Evolutionary conservation across 2,113 vertebrate species (phyloP), one percentile per base, ranked within the genome.

Genomic region (Stegastes partitus): DNA sequence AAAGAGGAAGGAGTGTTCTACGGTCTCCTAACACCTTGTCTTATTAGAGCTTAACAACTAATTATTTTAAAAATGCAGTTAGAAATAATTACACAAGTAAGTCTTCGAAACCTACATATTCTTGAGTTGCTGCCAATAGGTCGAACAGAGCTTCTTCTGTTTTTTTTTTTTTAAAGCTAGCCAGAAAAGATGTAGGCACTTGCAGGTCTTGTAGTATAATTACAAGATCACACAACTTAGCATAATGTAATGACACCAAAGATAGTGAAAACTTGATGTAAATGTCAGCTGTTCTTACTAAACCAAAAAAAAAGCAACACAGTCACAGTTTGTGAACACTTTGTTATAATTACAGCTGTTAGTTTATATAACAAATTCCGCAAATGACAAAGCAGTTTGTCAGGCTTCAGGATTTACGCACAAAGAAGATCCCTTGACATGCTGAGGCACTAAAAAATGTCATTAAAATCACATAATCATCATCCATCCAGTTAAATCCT

Each of bases 61-160:
- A 90, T 88, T 88, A 90, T 70, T 71, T 85, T 9, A 74, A 87
- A 69, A 83, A 79, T 81, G 42, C 68, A 89, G 81, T 86, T 86
- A 84, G 39, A 84, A 87, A 81, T 86, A 79, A 89, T 90, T 76
- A 81, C 66, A 61, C 74, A 81, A 87, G 81, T 78, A 77, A 64
- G 72, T 85, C 76, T 55, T 67, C 61, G 61, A 79, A 87, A 79
- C 68, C 25, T 72, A 50, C 28, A 85, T 81, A 44, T 69, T 63
- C 56, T 81, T 87, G 73, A 78, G 47, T 69, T 69, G 58, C 79
- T 81, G 81, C 80, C 85, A 86, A 65, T 15, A 57, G 45, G 73
- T 77, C 18, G 61, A 31, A 68, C 25, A 51, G 21, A 54, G 6
- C 8, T 9, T 34, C 10, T 42, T 49, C 5, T 49, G 4, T 50